phyloP scores from a whole-genome alignment of 2,113 vertebrate genomes.

The Caranx melampygus region DNA sequence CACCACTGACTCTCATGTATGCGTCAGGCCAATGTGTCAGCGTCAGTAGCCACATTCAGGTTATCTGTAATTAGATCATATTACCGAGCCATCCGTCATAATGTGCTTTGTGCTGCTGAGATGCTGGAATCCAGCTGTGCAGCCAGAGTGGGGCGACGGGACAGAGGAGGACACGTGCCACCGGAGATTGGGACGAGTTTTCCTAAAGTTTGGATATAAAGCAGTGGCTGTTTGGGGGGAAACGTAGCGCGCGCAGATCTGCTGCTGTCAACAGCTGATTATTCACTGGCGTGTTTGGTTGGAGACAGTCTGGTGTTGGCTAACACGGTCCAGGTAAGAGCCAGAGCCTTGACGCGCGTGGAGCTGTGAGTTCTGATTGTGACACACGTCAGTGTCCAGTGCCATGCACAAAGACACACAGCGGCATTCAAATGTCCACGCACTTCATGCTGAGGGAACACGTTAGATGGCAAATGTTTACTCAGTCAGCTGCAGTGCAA shows the following conservation, averaged over 20 bases:
- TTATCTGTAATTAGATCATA: too few species aligned
- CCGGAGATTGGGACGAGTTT: neutral
- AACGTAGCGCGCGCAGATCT: neutral
- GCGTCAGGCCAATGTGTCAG: too few species aligned
- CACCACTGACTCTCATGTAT: too few species aligned
- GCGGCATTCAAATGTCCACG: slow-evolving; percentile 33
- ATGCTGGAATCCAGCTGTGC: neutral
- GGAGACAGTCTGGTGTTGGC: neutral
- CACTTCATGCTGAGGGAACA: slow-evolving; percentile 34
- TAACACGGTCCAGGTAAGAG: neutral
- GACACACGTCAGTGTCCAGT: slow-evolving; percentile 29
- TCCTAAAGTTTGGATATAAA: neutral
- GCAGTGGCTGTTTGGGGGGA: slow-evolving; percentile 7
- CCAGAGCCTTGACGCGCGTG: neutral
- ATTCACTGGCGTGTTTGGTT: neutral
- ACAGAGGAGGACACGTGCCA: neutral
- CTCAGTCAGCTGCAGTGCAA: slow-evolving; percentile 66
- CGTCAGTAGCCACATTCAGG: too few species aligned
- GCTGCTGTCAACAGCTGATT: slow-evolving; percentile 19
- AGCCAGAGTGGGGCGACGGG: neutral
- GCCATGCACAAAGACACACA: slow-evolving; percentile 12
- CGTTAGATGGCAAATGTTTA: slow-evolving; percentile 74
- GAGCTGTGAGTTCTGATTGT: slow-evolving; percentile 29
- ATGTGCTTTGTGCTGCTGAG: neutral
- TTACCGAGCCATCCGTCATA: neutral